phyloP scores from a whole-genome alignment of 1,140 invertebrate genomes.

The Argopecten irradians region DNA sequence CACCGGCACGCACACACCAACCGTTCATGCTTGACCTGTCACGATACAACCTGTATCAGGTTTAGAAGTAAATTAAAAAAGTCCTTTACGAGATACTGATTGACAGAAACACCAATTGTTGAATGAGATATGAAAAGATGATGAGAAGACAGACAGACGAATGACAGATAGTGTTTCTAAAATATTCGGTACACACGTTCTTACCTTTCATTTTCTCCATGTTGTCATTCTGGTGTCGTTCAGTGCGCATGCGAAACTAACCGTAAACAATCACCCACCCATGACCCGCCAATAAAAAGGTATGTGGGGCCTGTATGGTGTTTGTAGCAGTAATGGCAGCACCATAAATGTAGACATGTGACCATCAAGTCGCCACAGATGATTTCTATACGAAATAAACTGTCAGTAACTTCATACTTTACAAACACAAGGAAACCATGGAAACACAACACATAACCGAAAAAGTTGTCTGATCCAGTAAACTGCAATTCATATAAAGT shows the following conservation, averaged over 20 bases:
- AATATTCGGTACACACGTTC: neutral
- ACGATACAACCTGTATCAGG: neutral
- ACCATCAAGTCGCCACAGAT: no score
- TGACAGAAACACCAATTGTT: neutral
- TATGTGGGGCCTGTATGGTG: neutral
- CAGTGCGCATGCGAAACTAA: neutral
- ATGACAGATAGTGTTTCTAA: neutral
- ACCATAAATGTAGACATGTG: no score
- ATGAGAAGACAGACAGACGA: neutral
- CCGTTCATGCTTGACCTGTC: neutral
- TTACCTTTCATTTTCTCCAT: slow-evolving; percentile 11
- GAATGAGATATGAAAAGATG: neutral
- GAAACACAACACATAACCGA: no score
- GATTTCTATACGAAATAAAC: no score
- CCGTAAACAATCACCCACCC: slow-evolving; percentile 13
- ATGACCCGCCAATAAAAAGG: neutral
- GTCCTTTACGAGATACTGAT: neutral
- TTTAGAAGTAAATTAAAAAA: neutral
- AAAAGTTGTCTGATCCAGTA: no score
- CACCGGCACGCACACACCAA: neutral
- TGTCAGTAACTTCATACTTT: no score
- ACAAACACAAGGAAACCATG: no score
- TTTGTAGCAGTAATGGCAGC: no score
- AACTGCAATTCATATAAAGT: no score
- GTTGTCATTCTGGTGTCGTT: neutral